These are phyloP conservation scores for Rhamnusium bicolor DNA, from an alignment of 2,888 invertebrate species.

Conservation along the genomic window DNA sequence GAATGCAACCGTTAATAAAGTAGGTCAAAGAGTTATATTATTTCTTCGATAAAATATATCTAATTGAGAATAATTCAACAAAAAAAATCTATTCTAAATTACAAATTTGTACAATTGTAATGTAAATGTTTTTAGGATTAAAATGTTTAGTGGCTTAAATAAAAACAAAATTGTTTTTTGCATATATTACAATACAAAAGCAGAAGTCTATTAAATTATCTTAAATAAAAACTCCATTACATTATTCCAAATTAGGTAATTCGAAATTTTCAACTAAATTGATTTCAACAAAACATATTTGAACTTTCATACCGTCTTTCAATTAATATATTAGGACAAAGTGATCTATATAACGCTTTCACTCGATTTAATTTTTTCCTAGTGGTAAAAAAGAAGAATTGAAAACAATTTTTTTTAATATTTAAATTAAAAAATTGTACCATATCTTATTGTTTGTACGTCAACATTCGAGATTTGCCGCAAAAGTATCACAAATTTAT, in stretches of 20 bases:
- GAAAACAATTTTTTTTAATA: no score
- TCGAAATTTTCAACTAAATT: not conserved
- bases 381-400: no score
- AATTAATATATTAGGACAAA: no score
- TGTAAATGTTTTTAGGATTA: not conserved
- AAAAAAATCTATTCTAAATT: not conserved
- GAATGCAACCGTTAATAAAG: not conserved
- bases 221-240: not conserved
- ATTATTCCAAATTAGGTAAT: not conserved
- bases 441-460: no score
- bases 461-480: no score
- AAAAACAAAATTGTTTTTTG: not conserved
- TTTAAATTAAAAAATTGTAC: no score
- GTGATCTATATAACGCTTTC: no score
- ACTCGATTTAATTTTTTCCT: no score
- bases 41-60: not conserved
- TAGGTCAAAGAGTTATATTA: not conserved
- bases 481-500: no score
- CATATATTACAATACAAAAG: not conserved
- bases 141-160: not conserved
- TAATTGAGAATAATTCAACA: not conserved
- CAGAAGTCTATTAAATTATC: not conserved
- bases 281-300: not conserved
- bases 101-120: not conserved
- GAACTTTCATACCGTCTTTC: no score